Conservation (phyloP, 2,113 vertebrate genomes). For the Coracopsis vasa region DNA sequence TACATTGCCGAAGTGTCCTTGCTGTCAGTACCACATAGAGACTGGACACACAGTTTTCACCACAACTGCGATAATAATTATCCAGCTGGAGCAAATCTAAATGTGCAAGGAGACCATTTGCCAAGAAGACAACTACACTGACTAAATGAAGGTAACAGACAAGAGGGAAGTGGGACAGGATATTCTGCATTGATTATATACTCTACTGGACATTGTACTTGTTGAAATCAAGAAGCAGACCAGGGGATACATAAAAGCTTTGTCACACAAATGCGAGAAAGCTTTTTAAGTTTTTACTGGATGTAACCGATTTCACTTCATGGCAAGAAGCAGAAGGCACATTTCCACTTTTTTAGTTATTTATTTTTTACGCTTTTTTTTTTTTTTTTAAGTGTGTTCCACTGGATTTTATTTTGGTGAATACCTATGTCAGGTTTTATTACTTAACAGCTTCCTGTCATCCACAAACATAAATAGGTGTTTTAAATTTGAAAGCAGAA, state of each 20-base stretch:
- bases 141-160: background rate
- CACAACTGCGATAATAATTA: background rate
- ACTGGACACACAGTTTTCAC: background rate
- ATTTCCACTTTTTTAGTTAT: background rate
- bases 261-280: background rate
- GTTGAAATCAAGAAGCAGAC: background rate
- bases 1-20: background rate
- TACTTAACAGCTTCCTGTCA: background rate
- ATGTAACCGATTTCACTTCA: background rate
- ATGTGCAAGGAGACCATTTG: background rate
- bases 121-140: background rate
- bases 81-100: background rate
- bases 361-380: background rate
- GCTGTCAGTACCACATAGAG: background rate
- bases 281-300: background rate
- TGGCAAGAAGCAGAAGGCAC: background rate
- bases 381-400: background rate
- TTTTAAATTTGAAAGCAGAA: conserved; percentile 14
- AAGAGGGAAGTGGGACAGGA: background rate
- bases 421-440: background rate
- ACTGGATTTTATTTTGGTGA: background rate
- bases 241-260: background rate
- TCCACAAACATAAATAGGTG: background rate
- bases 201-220: background rate
- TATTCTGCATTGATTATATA: background rate